phyloP scores from a whole-genome alignment of 2,888 invertebrate species.

The Heterodera filipjevi region DNA sequence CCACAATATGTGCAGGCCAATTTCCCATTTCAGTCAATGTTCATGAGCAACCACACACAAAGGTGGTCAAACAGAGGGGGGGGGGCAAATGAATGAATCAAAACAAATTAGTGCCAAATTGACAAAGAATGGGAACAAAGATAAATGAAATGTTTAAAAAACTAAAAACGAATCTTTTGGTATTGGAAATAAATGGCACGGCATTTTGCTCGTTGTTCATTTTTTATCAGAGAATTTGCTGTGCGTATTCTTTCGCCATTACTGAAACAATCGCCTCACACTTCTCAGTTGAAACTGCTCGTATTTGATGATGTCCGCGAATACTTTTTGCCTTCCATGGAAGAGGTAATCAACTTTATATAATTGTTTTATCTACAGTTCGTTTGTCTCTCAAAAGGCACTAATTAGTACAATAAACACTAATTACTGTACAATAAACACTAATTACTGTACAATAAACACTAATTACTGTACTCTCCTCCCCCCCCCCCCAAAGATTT shows the following conservation, averaged over 20 bases:
- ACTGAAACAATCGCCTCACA: conserved; percentile 23
- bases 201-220: background rate
- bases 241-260: conserved; percentile 22
- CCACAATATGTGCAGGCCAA: conserved; percentile 67
- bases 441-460: conserved; percentile 2
- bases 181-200: no score
- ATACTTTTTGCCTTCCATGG: conserved; percentile 5
- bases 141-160: no score
- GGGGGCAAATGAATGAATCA: background rate
- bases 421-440: no score
- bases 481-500: background rate
- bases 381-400: background rate
- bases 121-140: no score
- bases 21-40: conserved; percentile 33
- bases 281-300: conserved; percentile 22
- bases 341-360: conserved; percentile 17
- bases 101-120: no score
- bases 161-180: no score
- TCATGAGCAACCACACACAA: conserved; percentile 28
- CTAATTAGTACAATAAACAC: no score
- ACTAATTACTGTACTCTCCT: conserved; percentile 7
- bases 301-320: conserved; percentile 33
- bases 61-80: background rate
- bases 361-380: background rate
- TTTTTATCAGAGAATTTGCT: conserved; percentile 35